Conservation (phyloP, 2,888 invertebrate genomes). For the Malacosoma neustria region DNA sequence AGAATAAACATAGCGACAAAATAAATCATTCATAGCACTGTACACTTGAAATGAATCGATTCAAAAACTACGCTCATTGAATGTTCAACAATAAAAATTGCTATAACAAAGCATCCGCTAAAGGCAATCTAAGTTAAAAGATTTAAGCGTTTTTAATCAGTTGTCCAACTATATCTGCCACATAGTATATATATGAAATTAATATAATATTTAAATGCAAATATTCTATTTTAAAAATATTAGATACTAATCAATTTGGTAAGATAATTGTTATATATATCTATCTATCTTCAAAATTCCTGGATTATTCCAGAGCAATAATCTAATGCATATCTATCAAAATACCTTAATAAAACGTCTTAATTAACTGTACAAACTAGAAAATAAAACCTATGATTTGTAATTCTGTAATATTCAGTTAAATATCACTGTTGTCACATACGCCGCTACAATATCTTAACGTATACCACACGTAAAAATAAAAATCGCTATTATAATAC, state of each 20-base stretch:
- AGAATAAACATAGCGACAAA: conserved; percentile 14
- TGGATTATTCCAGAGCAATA: too few species aligned
- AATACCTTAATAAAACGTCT: too few species aligned
- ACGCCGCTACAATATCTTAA: conserved; percentile 9
- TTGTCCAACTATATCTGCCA: too few species aligned
- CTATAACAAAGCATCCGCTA: conserved; percentile 47
- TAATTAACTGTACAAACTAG: too few species aligned
- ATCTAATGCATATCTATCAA: too few species aligned
- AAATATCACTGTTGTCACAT: too few species aligned
- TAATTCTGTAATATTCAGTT: too few species aligned
- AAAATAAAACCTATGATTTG: too few species aligned
- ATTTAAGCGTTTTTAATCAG: conserved; percentile 7
- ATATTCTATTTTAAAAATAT: too few species aligned
- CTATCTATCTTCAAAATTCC: too few species aligned
- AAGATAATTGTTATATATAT: too few species aligned
- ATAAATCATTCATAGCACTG: conserved; percentile 65
- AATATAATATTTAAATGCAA: background rate
- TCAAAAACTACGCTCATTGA: conserved; percentile 62
- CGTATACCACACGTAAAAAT: conserved; percentile 22
- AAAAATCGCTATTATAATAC: conserved; percentile 45
- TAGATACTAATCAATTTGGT: too few species aligned
- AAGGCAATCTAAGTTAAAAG: conserved; percentile 21
- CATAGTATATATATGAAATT: background rate
- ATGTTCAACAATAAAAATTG: conserved; percentile 65
- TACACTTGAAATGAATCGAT: conserved; percentile 57